Evolutionary conservation across 2,797 vertebrate species (phyloP).

Genomic region (Sebastes aleutianus): DNA sequence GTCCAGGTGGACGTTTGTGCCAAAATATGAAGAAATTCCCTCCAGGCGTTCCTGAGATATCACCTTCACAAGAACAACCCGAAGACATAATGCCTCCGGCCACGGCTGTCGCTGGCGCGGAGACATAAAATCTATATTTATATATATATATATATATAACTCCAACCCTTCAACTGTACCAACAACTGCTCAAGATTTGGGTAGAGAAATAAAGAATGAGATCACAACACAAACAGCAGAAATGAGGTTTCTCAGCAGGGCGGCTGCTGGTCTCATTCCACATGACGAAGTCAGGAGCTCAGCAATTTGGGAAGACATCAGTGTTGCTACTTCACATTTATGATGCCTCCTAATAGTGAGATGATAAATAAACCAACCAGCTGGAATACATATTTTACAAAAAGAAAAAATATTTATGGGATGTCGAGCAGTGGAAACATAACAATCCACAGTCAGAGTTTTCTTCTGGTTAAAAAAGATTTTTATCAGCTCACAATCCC

Average conservation of each 20-base stretch:
- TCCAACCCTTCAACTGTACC: not conserved
- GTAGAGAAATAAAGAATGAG: not conserved
- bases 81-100: too few relatives aligned
- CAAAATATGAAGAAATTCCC: too few relatives aligned
- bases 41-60: too few relatives aligned
- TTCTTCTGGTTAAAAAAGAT: conserved; percentile 5
- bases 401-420: not conserved
- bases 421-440: not conserved
- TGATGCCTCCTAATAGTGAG: not conserved
- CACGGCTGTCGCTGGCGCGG: too few relatives aligned
- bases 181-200: not conserved
- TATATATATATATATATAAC: too few relatives aligned
- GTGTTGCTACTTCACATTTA: not conserved
- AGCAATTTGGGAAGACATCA: not conserved
- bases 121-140: not conserved
- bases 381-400: not conserved
- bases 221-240: not conserved
- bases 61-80: too few relatives aligned
- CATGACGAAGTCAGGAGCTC: conserved; percentile 9
- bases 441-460: conserved; percentile 4
- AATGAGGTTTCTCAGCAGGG: conserved; percentile 14
- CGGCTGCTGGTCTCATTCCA: conserved; percentile 6
- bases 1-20: too few relatives aligned
- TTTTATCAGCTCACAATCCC: conserved; percentile 17
- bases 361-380: not conserved